These are phyloP conservation scores for Nesospiza acunhae DNA, from an alignment of 2,113 vertebrate genomes.

Conservation along the genomic window DNA sequence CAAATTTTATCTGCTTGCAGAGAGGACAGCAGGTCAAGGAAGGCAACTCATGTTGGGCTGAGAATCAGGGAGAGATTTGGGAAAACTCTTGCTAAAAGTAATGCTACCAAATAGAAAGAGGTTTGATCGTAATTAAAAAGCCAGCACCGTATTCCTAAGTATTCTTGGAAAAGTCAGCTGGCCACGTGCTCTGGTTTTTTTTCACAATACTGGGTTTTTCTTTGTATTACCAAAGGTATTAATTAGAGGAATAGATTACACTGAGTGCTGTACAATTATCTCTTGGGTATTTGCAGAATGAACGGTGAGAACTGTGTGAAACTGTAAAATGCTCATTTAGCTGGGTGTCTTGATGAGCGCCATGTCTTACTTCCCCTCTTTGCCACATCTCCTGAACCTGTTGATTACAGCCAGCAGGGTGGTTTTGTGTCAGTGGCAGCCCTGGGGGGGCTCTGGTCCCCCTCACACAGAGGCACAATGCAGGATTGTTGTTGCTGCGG, in stretches of 20 bases:
- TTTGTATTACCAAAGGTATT: background rate
- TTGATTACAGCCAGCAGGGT: background rate
- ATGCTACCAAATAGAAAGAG: background rate
- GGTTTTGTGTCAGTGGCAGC: background rate
- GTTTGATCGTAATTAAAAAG: background rate
- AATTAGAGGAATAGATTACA: background rate
- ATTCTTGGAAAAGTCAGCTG: background rate
- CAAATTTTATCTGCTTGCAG: background rate
- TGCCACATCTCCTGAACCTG: accelerated
- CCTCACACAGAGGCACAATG: background rate
- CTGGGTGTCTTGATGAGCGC: background rate
- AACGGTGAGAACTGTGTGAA: background rate
- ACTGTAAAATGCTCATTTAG: background rate
- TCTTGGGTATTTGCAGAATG: background rate
- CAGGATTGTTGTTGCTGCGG: background rate
- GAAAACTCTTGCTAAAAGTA: background rate
- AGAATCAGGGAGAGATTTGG: background rate
- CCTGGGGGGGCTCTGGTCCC: background rate
- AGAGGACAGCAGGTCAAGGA: background rate
- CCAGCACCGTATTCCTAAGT: background rate
- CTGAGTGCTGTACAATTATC: background rate
- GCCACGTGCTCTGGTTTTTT: background rate
- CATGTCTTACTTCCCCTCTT: background rate
- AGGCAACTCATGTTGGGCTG: background rate
- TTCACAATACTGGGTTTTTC: background rate